These are phyloP conservation scores for Hydropotes inermis DNA, from an alignment of 2,113 vertebrate genomes.

Conservation along the genomic window DNA sequence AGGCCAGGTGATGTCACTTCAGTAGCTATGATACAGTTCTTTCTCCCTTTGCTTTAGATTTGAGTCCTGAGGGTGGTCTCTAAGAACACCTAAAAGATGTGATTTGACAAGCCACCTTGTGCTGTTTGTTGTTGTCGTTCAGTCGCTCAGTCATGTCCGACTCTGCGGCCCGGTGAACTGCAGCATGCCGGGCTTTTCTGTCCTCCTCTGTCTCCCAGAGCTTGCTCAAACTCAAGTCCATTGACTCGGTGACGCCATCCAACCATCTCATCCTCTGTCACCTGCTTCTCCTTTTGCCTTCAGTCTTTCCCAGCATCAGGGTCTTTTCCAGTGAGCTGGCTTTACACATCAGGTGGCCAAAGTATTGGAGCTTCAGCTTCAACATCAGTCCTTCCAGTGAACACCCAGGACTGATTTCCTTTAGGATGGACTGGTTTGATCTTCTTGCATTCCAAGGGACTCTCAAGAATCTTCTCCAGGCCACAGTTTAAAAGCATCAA, in stretches of 20 bases:
- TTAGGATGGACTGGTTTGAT: neutral
- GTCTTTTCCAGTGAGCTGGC: neutral
- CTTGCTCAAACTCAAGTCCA: neutral
- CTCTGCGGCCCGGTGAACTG: neutral
- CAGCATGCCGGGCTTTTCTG: too few species aligned
- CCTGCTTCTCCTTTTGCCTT: neutral
- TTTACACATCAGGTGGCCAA: neutral
- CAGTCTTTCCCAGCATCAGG: neutral
- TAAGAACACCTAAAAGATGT: neutral
- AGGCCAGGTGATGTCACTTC: neutral
- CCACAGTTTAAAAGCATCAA: neutral
- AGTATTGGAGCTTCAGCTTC: neutral
- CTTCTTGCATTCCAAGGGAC: neutral
- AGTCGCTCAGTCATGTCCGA: neutral
- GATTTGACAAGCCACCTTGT: neutral
- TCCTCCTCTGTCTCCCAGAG: neutral
- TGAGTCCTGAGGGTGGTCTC: neutral
- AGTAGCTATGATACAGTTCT: neutral
- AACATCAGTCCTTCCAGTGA: neutral
- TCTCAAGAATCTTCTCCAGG: neutral
- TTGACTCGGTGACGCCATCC: neutral
- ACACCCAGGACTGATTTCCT: neutral
- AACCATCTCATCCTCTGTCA: neutral
- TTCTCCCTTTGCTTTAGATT: neutral
- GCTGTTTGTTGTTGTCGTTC: neutral